Evolutionary conservation across 2,797 vertebrate genomes (phyloP).

Genomic region (Spinus olivaceus): DNA sequence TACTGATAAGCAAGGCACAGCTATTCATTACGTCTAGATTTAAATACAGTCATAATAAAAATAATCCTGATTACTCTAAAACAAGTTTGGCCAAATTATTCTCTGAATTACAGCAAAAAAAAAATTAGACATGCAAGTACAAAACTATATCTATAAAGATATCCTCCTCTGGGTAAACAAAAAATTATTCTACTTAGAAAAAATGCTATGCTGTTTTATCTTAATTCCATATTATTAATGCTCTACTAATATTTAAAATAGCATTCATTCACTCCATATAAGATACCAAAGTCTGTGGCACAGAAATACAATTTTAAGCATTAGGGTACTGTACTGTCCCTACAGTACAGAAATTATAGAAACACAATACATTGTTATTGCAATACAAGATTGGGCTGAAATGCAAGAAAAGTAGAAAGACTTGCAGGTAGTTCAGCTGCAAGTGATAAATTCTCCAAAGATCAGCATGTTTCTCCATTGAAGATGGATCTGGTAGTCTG

Average conservation of each 20-base stretch:
- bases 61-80: background rate
- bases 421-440: background rate
- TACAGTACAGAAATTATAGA: background rate
- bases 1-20: background rate
- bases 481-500: background rate
- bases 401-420: background rate
- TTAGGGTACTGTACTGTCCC: background rate
- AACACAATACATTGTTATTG: background rate
- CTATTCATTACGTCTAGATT: background rate
- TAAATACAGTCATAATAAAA: background rate
- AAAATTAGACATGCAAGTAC: background rate
- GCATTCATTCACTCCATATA: background rate
- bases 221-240: background rate
- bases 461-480: background rate
- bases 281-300: background rate
- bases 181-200: background rate
- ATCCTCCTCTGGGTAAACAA: background rate
- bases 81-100: background rate
- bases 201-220: background rate
- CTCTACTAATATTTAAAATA: background rate
- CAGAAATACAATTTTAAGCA: background rate
- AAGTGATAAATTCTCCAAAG: background rate
- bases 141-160: background rate
- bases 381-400: background rate
- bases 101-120: background rate